These are phyloP conservation scores for Epinephelus malabaricus DNA, from an alignment of 2,797 vertebrate species.

Conservation along the genomic window DNA sequence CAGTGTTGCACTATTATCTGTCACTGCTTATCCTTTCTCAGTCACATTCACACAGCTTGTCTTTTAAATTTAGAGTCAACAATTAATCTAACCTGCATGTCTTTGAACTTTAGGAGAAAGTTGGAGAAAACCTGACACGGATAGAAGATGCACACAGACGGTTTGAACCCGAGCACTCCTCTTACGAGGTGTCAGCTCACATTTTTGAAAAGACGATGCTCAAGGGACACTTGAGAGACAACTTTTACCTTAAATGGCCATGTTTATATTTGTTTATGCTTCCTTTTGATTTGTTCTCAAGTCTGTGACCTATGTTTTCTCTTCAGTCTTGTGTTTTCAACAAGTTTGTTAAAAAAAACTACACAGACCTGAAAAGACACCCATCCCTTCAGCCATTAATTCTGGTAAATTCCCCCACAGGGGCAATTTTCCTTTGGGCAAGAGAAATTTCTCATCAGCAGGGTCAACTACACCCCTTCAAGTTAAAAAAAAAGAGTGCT, in stretches of 20 bases:
- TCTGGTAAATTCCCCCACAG: slow-evolving; percentile 17
- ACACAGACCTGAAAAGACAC: slow-evolving; percentile 16
- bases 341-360: not conserved
- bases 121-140: too few relatives aligned
- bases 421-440: not conserved
- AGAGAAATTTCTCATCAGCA: slow-evolving; percentile 13
- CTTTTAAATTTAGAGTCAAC: too few relatives aligned
- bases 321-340: not conserved
- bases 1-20: too few relatives aligned
- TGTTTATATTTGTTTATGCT: slow-evolving; percentile 10
- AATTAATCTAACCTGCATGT: too few relatives aligned
- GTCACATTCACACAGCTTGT: too few relatives aligned
- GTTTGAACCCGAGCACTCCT: too few relatives aligned
- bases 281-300: slow-evolving; percentile 7
- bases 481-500: not conserved
- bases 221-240: not conserved
- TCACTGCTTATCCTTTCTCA: too few relatives aligned
- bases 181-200: too few relatives aligned
- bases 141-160: too few relatives aligned
- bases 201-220: not conserved
- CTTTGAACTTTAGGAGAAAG: too few relatives aligned
- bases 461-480: not conserved
- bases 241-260: slow-evolving; percentile 3
- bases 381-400: slow-evolving; percentile 26
- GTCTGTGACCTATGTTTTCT: not conserved